Conservation (phyloP, 1,140 invertebrate species). For the Pachyrhynchus sulphureomaculatus region DNA sequence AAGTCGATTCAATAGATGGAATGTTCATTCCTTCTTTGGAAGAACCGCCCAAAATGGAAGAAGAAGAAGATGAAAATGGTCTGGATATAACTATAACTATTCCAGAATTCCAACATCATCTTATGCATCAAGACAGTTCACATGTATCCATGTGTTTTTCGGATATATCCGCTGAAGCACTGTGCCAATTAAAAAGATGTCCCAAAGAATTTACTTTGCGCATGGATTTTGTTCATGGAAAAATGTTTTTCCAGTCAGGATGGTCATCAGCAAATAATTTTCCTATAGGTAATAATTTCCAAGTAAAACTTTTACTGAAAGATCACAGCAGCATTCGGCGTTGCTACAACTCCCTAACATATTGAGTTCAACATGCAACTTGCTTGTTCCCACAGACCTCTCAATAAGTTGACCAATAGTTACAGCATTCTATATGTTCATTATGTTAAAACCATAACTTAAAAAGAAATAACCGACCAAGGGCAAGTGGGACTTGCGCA, state of each 20-base stretch:
- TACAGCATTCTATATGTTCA: too few relatives aligned
- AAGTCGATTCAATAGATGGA: slow-evolving; percentile 27
- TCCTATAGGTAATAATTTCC: slow-evolving; percentile 13
- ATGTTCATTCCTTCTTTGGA: slow-evolving; percentile 29
- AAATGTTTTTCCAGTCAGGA: slow-evolving; percentile 27
- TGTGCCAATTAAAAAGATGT: slow-evolving; percentile 24
- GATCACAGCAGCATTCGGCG: too few relatives aligned
- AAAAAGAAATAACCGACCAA: too few relatives aligned
- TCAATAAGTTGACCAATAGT: too few relatives aligned
- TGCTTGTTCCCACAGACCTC: too few relatives aligned
- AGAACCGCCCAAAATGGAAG: slow-evolving; percentile 17
- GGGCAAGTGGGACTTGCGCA: too few relatives aligned
- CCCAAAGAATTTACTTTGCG: slow-evolving; percentile 32
- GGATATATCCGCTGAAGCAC: slow-evolving; percentile 27
- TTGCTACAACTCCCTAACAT: too few relatives aligned
- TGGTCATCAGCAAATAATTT: slow-evolving; percentile 21
- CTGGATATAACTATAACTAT: slow-evolving; percentile 29
- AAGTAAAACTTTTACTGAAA: not conserved
- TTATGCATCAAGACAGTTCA: slow-evolving; percentile 4
- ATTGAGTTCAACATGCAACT: too few relatives aligned
- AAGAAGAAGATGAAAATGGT: slow-evolving; percentile 27
- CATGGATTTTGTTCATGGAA: slow-evolving; percentile 30
- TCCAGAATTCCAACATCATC: slow-evolving; percentile 23
- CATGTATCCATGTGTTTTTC: slow-evolving; percentile 28
- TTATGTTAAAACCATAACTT: too few relatives aligned